Evolutionary conservation across 2,888 invertebrate genomes (phyloP).

Genomic region (Periphyllus acericola): DNA sequence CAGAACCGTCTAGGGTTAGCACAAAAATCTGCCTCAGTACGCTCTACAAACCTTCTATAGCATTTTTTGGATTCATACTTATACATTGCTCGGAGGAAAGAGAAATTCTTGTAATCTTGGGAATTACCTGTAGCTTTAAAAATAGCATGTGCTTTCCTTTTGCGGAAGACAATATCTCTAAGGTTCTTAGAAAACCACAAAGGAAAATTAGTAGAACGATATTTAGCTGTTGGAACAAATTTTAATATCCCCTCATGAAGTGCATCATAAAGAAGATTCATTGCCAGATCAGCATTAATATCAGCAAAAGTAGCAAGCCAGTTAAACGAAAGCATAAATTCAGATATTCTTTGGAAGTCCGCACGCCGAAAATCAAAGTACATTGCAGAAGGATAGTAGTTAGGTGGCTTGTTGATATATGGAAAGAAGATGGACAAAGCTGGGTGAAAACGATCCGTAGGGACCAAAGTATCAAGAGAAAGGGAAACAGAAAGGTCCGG

Average conservation of each 20-base stretch:
- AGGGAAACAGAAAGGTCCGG: not conserved
- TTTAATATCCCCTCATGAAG: not conserved
- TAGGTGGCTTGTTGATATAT: not conserved
- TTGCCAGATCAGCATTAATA: not conserved
- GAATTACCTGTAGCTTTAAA: conserved; percentile 2
- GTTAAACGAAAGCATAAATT: conserved; percentile 11
- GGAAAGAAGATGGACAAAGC: not conserved
- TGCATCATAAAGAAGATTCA: not conserved
- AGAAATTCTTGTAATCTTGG: not conserved
- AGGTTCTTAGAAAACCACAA: not conserved
- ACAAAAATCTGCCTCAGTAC: not conserved
- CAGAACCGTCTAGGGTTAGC: not conserved
- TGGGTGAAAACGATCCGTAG: not conserved
- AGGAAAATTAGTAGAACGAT: not conserved
- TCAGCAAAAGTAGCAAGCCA: not conserved
- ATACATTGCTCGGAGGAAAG: not conserved
- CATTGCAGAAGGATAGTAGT: not conserved
- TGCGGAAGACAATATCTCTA: not conserved
- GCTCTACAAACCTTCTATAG: not conserved
- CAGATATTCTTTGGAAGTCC: not conserved
- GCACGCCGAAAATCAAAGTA: not conserved
- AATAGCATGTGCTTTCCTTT: conserved; percentile 16
- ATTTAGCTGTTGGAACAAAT: not conserved
- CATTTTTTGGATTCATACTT: not conserved
- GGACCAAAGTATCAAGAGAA: not conserved